These are phyloP conservation scores for Trichoplusia ni DNA, from an alignment of 1,140 invertebrate genomes.

Conservation along the genomic window DNA sequence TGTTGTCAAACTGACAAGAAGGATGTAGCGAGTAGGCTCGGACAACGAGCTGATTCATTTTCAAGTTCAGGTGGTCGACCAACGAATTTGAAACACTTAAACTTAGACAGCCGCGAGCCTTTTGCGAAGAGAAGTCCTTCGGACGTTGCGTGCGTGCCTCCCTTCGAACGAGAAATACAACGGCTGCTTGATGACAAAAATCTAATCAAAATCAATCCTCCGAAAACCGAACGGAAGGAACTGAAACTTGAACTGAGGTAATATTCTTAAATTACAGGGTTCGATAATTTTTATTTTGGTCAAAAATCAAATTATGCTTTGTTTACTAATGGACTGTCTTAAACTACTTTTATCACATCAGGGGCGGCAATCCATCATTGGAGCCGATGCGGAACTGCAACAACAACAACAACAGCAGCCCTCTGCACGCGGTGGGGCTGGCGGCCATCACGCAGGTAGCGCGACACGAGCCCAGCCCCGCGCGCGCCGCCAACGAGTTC, in stretches of 20 bases:
- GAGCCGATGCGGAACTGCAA: constrained; percentile 75
- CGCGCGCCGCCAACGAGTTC: constrained; percentile 78
- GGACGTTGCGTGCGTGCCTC: constrained; percentile 81
- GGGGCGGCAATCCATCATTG: constrained; percentile 57
- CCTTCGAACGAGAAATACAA: constrained; percentile 88
- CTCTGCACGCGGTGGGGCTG: constrained; percentile 83
- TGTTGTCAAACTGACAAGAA: constrained; percentile 85
- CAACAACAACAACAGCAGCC: constrained; percentile 81
- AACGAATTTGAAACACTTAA: constrained; percentile 76
- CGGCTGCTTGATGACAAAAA: constrained; percentile 88
- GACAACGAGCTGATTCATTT: constrained; percentile 76
- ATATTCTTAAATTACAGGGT: background rate
- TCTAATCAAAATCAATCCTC: constrained; percentile 82
- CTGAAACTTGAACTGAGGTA: constrained; percentile 78
- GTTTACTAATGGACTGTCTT: too few relatives aligned
- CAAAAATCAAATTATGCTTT: background rate
- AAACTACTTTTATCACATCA: too few relatives aligned
- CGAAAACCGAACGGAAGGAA: constrained; percentile 82
- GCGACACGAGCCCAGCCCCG: constrained; percentile 60
- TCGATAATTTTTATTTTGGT: background rate
- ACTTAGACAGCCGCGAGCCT: constrained; percentile 75
- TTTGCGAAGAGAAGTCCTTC: constrained; percentile 77
- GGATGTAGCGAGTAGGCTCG: constrained; percentile 68
- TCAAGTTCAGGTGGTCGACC: constrained; percentile 78
- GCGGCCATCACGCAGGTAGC: constrained; percentile 84